Percentiles rank a stretch among this genome's conserved stretches.
These are phyloP conservation scores for Anguilla rostrata DNA, from an alignment of 2,113 vertebrate species.

Conservation along the genomic window DNA sequence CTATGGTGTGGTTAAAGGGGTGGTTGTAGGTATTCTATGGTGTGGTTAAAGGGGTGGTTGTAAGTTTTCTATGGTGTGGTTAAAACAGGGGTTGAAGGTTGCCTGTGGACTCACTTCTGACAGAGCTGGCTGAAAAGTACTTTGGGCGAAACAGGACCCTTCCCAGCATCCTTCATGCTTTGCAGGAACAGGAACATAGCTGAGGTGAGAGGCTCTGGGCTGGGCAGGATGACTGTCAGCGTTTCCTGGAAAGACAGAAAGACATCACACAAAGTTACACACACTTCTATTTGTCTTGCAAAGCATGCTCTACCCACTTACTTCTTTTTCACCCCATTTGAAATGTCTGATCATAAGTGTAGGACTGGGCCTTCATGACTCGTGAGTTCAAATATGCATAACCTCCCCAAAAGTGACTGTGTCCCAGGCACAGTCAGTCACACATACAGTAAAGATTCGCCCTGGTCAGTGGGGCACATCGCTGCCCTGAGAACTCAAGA, in stretches of 20 bases:
- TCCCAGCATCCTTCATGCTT: slow-evolving; percentile 89
- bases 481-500: no score
- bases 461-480: no score
- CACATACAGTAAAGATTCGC: no score
- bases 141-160: slow-evolving; percentile 89
- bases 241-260: slow-evolving; percentile 71
- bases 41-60: not conserved
- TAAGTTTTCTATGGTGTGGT: not conserved
- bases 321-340: no score
- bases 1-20: not conserved
- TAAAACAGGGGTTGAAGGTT: not conserved
- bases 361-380: no score
- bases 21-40: not conserved
- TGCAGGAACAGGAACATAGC: slow-evolving; percentile 95
- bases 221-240: slow-evolving; percentile 79
- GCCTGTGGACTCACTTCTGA: slow-evolving; percentile 85
- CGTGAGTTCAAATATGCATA: no score
- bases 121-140: slow-evolving; percentile 95
- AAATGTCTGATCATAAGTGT: no score
- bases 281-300: not conserved
- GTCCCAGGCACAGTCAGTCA: no score
- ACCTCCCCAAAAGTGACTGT: no score
- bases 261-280: slow-evolving; percentile 10
- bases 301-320: no score
- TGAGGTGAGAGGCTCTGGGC: slow-evolving; percentile 89